Evolutionary conservation across 2,888 invertebrate species (phyloP).

Genomic region (Synergus umbraculus): DNA sequence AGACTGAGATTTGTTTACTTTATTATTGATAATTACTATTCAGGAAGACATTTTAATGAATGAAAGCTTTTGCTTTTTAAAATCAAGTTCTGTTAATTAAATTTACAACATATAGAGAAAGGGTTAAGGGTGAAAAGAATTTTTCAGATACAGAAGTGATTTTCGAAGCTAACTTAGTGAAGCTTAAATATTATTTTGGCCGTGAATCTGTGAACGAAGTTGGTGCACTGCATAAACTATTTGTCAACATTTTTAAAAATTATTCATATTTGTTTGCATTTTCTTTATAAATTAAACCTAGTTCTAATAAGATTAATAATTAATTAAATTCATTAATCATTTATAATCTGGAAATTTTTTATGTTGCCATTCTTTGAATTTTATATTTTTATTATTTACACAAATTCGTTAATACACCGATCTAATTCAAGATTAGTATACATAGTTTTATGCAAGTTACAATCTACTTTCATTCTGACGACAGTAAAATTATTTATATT

Average conservation of each 20-base stretch:
- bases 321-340: no score
- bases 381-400: not conserved
- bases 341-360: not conserved
- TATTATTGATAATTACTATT: slow-evolving; percentile 3
- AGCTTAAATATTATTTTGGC: not conserved
- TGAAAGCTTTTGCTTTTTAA: not conserved
- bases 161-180: not conserved
- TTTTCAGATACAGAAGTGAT: not conserved
- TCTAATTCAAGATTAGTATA: not conserved
- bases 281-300: no score
- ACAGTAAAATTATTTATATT: not conserved
- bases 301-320: no score
- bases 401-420: not conserved
- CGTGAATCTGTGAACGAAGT: not conserved
- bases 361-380: not conserved
- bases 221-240: not conserved
- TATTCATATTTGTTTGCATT: not conserved
- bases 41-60: slow-evolving; percentile 25
- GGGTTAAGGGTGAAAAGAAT: not conserved
- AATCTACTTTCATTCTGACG: not conserved
- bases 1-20: not conserved
- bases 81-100: not conserved
- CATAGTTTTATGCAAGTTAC: not conserved
- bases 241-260: not conserved
- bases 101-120: not conserved